Conservation (phyloP, 1,140 invertebrate species). For the Eupristina koningsbergeri region DNA sequence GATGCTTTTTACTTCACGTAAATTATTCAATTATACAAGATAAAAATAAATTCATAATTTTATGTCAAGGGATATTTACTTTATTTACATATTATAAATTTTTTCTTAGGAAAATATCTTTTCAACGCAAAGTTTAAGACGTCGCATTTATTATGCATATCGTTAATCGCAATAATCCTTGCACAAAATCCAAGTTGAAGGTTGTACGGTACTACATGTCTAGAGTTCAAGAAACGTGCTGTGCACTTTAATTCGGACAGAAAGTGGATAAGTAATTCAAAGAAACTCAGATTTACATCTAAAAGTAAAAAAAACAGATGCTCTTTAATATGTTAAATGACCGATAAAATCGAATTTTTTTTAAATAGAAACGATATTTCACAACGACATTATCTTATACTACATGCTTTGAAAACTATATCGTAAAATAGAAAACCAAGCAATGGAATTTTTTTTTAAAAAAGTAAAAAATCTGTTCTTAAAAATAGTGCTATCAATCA, state of each 20-base stretch:
- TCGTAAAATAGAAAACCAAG: neutral
- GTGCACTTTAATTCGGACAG: conserved; percentile 1
- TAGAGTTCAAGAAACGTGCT: neutral
- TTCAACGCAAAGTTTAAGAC: neutral
- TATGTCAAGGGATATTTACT: neutral
- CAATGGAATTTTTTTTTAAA: too few relatives aligned
- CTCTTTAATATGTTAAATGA: neutral
- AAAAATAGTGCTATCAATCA: too few relatives aligned
- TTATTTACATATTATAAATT: neutral
- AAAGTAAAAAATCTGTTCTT: too few relatives aligned
- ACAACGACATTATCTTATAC: neutral
- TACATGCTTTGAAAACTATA: neutral
- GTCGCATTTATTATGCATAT: neutral
- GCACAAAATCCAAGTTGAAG: conserved; percentile 22
- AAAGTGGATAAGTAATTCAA: neutral
- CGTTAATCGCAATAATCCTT: neutral
- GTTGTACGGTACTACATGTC: neutral
- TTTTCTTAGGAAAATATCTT: neutral
- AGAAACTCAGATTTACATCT: neutral
- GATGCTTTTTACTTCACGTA: too few relatives aligned
- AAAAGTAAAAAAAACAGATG: neutral
- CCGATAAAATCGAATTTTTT: neutral
- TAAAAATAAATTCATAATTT: too few relatives aligned
- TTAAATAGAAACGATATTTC: neutral
- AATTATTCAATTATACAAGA: too few relatives aligned